Evolutionary conservation across 2,797 vertebrate species (phyloP).

Genomic region (Pyrrhura leucotis): DNA sequence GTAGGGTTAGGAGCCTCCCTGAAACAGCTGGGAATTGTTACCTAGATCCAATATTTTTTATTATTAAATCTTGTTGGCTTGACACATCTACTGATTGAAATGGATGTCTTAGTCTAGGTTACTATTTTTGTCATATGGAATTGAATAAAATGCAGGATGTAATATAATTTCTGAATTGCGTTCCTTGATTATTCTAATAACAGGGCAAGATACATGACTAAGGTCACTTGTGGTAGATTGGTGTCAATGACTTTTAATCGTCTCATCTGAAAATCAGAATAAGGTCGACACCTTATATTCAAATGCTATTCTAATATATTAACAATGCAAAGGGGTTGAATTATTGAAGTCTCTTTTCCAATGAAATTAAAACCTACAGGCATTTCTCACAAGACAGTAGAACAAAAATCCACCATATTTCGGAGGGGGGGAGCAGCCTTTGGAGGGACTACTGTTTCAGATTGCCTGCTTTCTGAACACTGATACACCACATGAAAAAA

Average conservation of each 20-base stretch:
- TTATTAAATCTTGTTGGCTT: slow-evolving; percentile 82
- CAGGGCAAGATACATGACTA: slow-evolving; percentile 2
- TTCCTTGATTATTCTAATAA: slow-evolving; percentile 73
- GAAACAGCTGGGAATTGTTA: slow-evolving; percentile 75
- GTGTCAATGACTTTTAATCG: slow-evolving; percentile 15
- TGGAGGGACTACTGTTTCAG: background rate
- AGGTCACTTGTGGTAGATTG: slow-evolving; percentile 1
- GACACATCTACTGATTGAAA: slow-evolving; percentile 82
- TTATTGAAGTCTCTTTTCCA: slow-evolving; percentile 12
- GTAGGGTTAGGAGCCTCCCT: slow-evolving; percentile 75
- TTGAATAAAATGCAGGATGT: slow-evolving; percentile 85
- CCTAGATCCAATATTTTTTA: slow-evolving; percentile 84
- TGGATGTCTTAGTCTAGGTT: slow-evolving; percentile 84
- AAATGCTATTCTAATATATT: slow-evolving; percentile 49
- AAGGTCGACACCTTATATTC: background rate
- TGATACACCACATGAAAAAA: background rate
- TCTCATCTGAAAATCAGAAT: background rate
- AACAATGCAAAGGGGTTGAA: slow-evolving; percentile 6
- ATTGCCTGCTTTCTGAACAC: background rate
- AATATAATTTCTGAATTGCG: slow-evolving; percentile 75
- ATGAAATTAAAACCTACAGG: background rate
- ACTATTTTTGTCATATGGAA: slow-evolving; percentile 85
- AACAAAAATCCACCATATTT: background rate
- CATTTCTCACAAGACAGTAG: background rate
- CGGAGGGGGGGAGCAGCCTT: background rate